Evolutionary conservation across 2,797 vertebrate species (phyloP).

Genomic region (Typhlichthys eigenmanni): DNA sequence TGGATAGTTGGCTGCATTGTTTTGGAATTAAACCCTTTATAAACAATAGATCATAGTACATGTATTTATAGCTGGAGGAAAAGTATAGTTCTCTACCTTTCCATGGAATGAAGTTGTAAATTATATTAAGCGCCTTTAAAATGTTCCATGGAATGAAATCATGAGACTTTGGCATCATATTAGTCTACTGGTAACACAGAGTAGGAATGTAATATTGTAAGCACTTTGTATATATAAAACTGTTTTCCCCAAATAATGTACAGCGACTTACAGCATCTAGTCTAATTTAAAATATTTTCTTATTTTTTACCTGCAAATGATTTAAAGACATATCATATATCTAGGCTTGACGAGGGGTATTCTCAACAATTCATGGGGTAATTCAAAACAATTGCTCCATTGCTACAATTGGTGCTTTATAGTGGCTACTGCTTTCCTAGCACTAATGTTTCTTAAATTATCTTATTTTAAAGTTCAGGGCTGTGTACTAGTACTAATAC

Average conservation of each 20-base stretch:
- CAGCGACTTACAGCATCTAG: conserved; percentile 33
- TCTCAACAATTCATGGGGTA: conserved; percentile 54
- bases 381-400: conserved; percentile 35
- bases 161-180: conserved; percentile 82
- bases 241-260: conserved; percentile 39
- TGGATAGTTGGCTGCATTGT: conserved; percentile 3
- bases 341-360: conserved; percentile 56
- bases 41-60: conserved; percentile 16
- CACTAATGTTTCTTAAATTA: conserved; percentile 43
- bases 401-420: conserved; percentile 70
- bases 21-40: conserved; percentile 70
- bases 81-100: conserved; percentile 41
- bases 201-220: conserved; percentile 68
- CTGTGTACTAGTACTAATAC: conserved; percentile 46
- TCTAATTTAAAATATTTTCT: conserved; percentile 13
- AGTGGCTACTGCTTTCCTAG: conserved; percentile 51
- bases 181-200: conserved; percentile 78
- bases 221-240: conserved; percentile 75
- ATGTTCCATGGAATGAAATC: conserved; percentile 84
- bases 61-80: conserved; percentile 18
- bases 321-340: conserved; percentile 48
- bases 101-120: conserved; percentile 71
- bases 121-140: conserved; percentile 88
- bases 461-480: conserved; percentile 37
- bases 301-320: conserved; percentile 26